These are phyloP conservation scores for Hemiscyllium ocellatum DNA, from an alignment of 2,113 vertebrate genomes.

Conservation along the genomic window DNA sequence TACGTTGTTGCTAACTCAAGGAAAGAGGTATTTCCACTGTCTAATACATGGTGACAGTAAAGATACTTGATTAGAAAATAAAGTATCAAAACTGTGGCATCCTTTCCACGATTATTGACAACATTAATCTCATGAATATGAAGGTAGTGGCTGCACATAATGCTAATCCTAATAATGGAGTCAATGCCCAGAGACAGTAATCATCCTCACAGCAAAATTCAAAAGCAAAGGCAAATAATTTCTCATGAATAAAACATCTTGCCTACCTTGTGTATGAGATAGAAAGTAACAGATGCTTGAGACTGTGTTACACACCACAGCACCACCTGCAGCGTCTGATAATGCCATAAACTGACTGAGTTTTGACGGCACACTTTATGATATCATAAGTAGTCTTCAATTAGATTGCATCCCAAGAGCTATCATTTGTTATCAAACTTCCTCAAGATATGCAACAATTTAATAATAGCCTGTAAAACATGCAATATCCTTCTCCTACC, in stretches of 20 bases:
- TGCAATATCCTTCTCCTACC: background rate
- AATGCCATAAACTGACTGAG: background rate
- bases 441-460: background rate
- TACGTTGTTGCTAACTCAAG: background rate
- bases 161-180: background rate
- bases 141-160: background rate
- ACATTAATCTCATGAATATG: background rate
- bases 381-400: background rate
- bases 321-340: background rate
- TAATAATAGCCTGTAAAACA: background rate
- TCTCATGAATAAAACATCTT: constrained; percentile 3
- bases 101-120: background rate
- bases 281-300: background rate
- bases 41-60: background rate
- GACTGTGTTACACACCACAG: background rate
- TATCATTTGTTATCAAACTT: background rate
- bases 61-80: background rate
- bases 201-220: background rate
- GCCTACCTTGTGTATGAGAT: background rate
- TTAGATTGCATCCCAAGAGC: background rate
- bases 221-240: background rate
- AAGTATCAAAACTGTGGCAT: background rate
- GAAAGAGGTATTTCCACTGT: background rate
- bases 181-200: background rate
- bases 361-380: background rate